Conservation (phyloP, 1,140 invertebrate species). For the Anoplolepis gracilipes region DNA sequence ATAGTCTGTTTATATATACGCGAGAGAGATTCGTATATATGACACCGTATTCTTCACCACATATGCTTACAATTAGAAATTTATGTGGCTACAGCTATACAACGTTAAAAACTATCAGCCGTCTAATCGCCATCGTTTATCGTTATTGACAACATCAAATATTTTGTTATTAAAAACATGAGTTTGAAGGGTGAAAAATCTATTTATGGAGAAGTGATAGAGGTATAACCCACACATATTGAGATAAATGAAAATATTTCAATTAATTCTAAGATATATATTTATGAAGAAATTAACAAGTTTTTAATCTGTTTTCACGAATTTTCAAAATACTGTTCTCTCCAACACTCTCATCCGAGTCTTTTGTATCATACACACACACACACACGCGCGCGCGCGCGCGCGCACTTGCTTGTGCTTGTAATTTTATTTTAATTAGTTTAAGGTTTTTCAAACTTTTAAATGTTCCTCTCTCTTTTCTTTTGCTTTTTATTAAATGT, state of each 20-base stretch:
- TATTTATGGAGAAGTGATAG: too few species aligned
- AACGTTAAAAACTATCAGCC: background rate
- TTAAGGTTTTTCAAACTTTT: background rate
- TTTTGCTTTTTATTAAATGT: background rate
- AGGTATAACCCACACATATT: too few species aligned
- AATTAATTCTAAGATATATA: background rate
- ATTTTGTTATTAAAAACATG: background rate
- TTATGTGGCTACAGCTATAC: background rate
- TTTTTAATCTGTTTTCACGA: background rate
- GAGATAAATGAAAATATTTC: too few species aligned
- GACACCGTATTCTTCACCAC: constrained; percentile 74
- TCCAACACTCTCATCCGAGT: too few species aligned
- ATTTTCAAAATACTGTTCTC: background rate
- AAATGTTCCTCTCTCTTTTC: background rate
- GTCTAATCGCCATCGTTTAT: too few species aligned
- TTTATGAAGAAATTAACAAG: background rate
- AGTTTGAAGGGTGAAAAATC: too few species aligned
- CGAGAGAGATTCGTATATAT: constrained; percentile 49
- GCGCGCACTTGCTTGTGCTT: too few species aligned
- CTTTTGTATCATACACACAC: too few species aligned
- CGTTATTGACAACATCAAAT: too few species aligned
- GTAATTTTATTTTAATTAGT: background rate
- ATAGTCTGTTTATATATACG: constrained; percentile 73
- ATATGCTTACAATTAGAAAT: constrained; percentile 36
- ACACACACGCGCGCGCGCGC: too few species aligned